phyloP scores from a whole-genome alignment of 1,140 invertebrate genomes.

The Halictus rubicundus region DNA sequence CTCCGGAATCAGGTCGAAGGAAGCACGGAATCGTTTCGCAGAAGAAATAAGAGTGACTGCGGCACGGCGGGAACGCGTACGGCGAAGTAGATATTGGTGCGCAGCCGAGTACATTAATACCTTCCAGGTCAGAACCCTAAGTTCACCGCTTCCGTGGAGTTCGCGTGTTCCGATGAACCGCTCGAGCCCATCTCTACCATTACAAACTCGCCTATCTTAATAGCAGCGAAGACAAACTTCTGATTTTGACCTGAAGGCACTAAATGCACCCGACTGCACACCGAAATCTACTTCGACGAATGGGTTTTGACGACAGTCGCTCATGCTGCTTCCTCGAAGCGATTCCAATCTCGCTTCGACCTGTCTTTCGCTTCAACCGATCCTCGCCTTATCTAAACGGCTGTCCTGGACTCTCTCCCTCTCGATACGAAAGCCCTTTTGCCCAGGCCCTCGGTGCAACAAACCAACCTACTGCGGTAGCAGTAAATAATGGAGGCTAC shows the following conservation, averaged over 20 bases:
- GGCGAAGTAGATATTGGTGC: background rate
- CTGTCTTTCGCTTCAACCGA: background rate
- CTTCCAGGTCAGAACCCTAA: background rate
- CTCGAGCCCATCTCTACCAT: background rate
- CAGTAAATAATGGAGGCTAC: too few relatives aligned
- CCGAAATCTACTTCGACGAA: background rate
- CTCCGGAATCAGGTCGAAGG: too few relatives aligned
- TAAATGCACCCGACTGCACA: background rate
- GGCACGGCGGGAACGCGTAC: too few relatives aligned
- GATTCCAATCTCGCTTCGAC: background rate
- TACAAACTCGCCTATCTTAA: background rate
- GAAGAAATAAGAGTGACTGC: too few relatives aligned
- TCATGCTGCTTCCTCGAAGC: background rate
- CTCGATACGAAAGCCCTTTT: too few relatives aligned
- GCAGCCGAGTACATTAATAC: conserved; percentile 1
- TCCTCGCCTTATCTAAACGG: background rate
- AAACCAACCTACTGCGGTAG: too few relatives aligned
- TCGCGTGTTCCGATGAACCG: background rate
- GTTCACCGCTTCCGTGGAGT: background rate
- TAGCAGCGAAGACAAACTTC: background rate
- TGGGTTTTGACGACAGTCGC: background rate
- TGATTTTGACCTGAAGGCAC: background rate
- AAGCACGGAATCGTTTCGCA: too few relatives aligned
- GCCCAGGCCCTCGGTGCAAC: too few relatives aligned
- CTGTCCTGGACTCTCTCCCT: too few relatives aligned